Evolutionary conservation across 2,888 invertebrate genomes (phyloP).

Genomic region (Leucoptera coffeella): DNA sequence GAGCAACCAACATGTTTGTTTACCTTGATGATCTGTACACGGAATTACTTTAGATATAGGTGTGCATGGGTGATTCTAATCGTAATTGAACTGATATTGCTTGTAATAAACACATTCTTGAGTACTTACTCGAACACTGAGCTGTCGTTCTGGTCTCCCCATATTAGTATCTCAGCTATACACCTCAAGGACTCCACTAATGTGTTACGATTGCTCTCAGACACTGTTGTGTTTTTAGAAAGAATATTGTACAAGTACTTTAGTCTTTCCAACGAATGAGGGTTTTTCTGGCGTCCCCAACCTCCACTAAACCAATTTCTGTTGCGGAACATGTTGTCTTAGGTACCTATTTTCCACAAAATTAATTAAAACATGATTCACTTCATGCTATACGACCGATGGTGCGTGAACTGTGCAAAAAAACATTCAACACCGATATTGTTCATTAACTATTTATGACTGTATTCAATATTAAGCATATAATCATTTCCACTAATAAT

Average conservation of each 20-base stretch:
- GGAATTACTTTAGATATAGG: no score
- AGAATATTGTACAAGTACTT: slow-evolving; percentile 92
- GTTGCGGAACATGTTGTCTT: slow-evolving; percentile 70
- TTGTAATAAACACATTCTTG: slow-evolving; percentile 1
- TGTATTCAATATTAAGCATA: not conserved
- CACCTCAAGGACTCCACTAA: slow-evolving; percentile 94
- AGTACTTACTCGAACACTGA: slow-evolving; percentile 95
- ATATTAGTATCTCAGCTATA: slow-evolving; percentile 98
- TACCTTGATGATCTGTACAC: no score
- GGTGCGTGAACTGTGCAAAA: no score
- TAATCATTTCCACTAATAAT: no score
- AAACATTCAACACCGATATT: no score
- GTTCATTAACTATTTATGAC: not conserved
- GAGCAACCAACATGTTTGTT: no score
- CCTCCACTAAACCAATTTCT: slow-evolving; percentile 86
- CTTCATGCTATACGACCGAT: not conserved
- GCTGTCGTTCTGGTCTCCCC: slow-evolving; percentile 99
- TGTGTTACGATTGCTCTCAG: slow-evolving; percentile 88
- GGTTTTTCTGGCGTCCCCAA: slow-evolving; percentile 95
- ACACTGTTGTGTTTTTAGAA: slow-evolving; percentile 91
- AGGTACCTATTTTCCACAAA: not conserved
- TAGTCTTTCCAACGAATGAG: slow-evolving; percentile 93
- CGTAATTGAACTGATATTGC: no score
- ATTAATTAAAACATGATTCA: not conserved
- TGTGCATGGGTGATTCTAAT: no score